Conservation (phyloP, 2,113 vertebrate species). For the Petaurus breviceps region DNA sequence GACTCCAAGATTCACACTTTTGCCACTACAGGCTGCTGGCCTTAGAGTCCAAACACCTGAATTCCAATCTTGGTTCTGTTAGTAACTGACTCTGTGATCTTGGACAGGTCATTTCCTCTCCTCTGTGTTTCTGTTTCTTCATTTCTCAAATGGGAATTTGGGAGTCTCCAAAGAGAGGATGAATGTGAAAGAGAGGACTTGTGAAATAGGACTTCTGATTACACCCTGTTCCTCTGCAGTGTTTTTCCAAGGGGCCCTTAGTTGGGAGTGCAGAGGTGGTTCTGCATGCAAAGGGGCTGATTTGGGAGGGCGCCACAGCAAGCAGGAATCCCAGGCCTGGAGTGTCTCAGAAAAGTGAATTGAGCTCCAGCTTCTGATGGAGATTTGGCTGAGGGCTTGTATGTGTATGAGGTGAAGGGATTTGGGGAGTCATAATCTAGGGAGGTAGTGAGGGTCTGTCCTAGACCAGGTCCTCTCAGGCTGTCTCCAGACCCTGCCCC, state of each 20-base stretch:
- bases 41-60: not conserved
- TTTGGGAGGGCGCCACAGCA: conserved; percentile 30
- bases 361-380: not conserved
- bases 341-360: not conserved
- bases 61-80: not conserved
- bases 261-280: conserved; percentile 25
- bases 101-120: not conserved
- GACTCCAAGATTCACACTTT: not conserved
- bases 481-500: conserved; percentile 8
- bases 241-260: conserved; percentile 39
- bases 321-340: not conserved
- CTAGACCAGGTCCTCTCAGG: not conserved
- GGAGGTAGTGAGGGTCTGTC: not conserved
- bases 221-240: conserved; percentile 41
- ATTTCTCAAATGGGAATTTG: not conserved
- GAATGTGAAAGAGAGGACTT: not conserved
- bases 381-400: conserved; percentile 18
- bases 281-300: conserved; percentile 44
- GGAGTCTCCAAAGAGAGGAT: conserved; percentile 1
- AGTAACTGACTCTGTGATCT: not conserved
- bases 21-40: not conserved
- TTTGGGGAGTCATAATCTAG: not conserved
- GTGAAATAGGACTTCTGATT: not conserved
- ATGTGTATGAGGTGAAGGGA: not conserved
- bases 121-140: not conserved